Evolutionary conservation across 1,140 invertebrate species (phyloP), one percentile per base, ranked within the genome.

Genomic region (Zaprionus nigranus): DNA sequence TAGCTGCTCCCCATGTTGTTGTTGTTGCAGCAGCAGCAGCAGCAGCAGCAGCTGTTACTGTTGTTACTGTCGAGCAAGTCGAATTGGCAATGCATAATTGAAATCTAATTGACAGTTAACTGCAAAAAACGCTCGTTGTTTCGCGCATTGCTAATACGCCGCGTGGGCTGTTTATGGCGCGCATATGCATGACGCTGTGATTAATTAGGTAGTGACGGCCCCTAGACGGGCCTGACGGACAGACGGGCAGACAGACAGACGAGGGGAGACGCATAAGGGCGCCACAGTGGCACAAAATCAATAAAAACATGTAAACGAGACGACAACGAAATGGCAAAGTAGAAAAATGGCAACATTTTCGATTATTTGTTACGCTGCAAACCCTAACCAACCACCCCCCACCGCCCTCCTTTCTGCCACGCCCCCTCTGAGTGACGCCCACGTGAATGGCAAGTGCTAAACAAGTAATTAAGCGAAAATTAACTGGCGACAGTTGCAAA

Each of bases 31-130:
- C n/a, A n/a, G n/a, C n/a, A n/a, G n/a, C n/a, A n/a, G n/a, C n/a
- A n/a, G n/a, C n/a, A n/a, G n/a, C n/a, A n/a, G 17, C 36, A 38
- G 17, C 17, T 40, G 49, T 28, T 61, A 22, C 15, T 49, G 49
- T 36, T 64, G 71, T 56, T 46, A 49, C 36, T 78, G 81, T 78
- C 65, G 77, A 73, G 70, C 81, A 80, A 78, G 62, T 77, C 74
- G 68, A 75, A 81, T 88, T 85, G 77, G 63, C 81, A 84, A 90
- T 88, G 85, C 81, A 88, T 90, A 88, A 88, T 88, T 88, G 85
- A 90, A 85, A 90, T 90, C 81, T 90, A 88, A 88, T 87, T 90
- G 85, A 88, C 84, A 88, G 85, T 90, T 88, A 81, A 90, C 84
- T 81, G 78, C 66, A 76, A 81, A 84, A 46, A 46, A 66, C 63